These are phyloP conservation scores for Psylliodes chrysocephalus DNA, from an alignment of 2,888 invertebrate genomes.

Conservation along the genomic window DNA sequence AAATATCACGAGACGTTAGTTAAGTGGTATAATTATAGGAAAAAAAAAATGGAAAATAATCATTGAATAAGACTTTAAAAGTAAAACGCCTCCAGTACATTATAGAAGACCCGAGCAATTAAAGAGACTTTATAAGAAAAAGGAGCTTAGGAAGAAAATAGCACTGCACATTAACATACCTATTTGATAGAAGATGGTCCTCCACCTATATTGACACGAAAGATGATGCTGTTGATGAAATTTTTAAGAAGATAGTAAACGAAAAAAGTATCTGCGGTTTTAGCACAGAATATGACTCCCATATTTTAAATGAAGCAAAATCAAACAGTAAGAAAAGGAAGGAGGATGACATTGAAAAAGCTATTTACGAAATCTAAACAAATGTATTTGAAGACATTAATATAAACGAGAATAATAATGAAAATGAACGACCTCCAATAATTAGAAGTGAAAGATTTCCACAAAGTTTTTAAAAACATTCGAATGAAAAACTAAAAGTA, in stretches of 20 bases:
- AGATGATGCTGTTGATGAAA: neutral
- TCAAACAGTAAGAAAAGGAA: neutral
- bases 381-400: no score
- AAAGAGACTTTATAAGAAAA: neutral
- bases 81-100: neutral
- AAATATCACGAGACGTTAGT: no score
- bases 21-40: no score
- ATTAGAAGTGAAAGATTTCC: no score
- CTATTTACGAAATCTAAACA: no score
- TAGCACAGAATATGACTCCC: no score
- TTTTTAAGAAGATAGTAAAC: neutral
- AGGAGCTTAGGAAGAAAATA: neutral
- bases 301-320: neutral
- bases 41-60: neutral
- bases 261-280: no score
- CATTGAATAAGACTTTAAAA: neutral
- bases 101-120: neutral
- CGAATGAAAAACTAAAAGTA: neutral
- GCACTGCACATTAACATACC: neutral
- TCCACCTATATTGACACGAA: no score
- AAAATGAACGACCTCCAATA: no score
- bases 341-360: neutral
- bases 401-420: no score
- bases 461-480: neutral
- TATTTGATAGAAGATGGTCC: neutral